Evolutionary conservation across 2,113 vertebrate species (phyloP).

Genomic region (Procavia capensis): DNA sequence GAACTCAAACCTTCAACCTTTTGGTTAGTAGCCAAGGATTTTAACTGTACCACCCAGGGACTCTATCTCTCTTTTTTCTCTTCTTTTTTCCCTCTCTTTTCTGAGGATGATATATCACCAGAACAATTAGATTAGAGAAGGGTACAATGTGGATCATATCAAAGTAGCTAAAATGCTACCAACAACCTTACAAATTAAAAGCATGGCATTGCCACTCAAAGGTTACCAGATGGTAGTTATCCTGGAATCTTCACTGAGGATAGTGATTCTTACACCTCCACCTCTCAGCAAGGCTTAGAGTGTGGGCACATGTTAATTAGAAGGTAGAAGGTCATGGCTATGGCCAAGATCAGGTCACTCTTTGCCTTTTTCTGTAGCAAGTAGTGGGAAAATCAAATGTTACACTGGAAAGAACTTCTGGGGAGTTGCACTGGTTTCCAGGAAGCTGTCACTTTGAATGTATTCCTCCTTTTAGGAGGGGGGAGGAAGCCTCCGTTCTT

Average conservation of each 20-base stretch:
- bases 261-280: slow-evolving; percentile 40
- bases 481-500: background rate
- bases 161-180: background rate
- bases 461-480: slow-evolving; percentile 70
- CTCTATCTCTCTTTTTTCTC: background rate
- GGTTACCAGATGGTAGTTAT: slow-evolving; percentile 38
- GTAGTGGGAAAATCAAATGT: slow-evolving; percentile 64
- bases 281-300: background rate
- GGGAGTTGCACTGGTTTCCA: slow-evolving; percentile 58
- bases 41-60: background rate
- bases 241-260: slow-evolving; percentile 51
- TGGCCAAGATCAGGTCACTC: slow-evolving; percentile 77
- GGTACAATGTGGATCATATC: background rate
- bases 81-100: no score
- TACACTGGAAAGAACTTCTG: slow-evolving; percentile 67
- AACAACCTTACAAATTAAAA: background rate
- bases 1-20: background rate
- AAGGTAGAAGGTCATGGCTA: slow-evolving; percentile 54
- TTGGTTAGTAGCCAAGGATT: background rate
- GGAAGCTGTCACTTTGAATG: slow-evolving; percentile 81
- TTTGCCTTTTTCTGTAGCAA: slow-evolving; percentile 62
- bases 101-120: background rate
- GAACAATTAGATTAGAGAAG: background rate
- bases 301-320: slow-evolving; percentile 69
- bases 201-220: background rate